These are phyloP conservation scores for Paralinhomoeus sp. DNA, from an alignment of 2,888 invertebrate genomes.

Conservation along the genomic window DNA sequence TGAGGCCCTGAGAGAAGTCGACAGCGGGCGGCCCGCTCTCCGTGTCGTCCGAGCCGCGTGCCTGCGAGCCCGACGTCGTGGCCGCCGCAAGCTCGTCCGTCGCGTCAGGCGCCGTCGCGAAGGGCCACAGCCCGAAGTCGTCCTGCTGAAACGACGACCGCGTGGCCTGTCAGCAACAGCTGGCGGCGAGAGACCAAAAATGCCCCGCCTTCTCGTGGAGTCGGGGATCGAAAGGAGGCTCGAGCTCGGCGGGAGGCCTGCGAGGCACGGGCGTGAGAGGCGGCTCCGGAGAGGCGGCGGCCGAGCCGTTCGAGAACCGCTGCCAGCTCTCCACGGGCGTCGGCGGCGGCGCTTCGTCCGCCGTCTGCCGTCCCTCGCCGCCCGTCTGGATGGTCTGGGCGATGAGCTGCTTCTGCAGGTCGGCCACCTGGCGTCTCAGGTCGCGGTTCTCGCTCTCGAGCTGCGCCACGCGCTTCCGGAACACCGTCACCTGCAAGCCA, in stretches of 20 bases:
- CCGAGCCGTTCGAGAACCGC: background rate
- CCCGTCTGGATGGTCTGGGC: conserved; percentile 3
- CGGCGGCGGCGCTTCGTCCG: background rate
- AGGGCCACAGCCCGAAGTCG: conserved; percentile 6
- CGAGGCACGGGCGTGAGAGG: conserved; percentile 5
- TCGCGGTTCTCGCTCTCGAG: conserved; percentile 46
- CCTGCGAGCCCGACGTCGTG: no score
- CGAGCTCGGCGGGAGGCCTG: conserved; percentile 8
- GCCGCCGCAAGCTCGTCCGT: no score
- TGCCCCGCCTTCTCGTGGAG: conserved; percentile 21
- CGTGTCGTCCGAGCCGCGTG: no score
- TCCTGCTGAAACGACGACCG: background rate
- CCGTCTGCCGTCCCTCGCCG: conserved; percentile 2
- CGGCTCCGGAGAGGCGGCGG: background rate
- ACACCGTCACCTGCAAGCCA: conserved; percentile 47
- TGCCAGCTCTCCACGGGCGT: no score
- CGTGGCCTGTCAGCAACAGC: no score
- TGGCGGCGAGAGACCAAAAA: no score
- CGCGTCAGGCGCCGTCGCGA: background rate
- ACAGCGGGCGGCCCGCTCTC: no score
- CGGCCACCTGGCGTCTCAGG: background rate
- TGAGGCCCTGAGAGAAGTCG: no score
- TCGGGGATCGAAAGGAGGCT: conserved; percentile 53
- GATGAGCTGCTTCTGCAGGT: conserved; percentile 1
- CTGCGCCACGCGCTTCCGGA: conserved; percentile 64